Evolutionary conservation across 1,140 invertebrate genomes (phyloP), one percentile per base, ranked within the genome.

Genomic region (Drosophila serrata): DNA sequence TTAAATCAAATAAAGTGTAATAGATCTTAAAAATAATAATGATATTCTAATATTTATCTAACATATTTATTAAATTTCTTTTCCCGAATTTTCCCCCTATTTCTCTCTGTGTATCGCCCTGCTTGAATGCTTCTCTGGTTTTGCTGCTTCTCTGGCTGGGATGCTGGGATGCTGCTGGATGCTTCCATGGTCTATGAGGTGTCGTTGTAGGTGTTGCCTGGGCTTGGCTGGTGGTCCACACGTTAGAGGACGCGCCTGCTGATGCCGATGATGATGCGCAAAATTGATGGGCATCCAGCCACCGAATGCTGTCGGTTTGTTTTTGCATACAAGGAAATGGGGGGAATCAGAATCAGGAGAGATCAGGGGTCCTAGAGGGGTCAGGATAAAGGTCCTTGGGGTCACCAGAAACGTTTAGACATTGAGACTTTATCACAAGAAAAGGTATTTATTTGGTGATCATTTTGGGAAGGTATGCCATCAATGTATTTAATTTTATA

Each of bases 201-300:
- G 82, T 87, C 80, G 76, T 87, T 88, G 84, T 87, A 87, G 84
- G 84, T 87, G 84, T 87, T 88, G 80, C 76, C 39, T 60, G 37
- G 42, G 61, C 84, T 87, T 88, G 77, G 80, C 80, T 87, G 84
- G 84, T 87, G 84, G 84, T 87, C 84, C 76, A 73, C 82, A 73
- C 79, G 79, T 86, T 86, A 86, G 82, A 76, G 46, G 68, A 76
- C 53, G 68, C 64, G 69, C 33, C 58, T 40, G 70, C 56, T 74
- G 68, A 74, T 74, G 70, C 68, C 57, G 68, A 85, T 86, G 80
- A 87, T 86, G 70, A 79, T 76, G 82, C 79, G 84, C 79, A 86
- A 87, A 86, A 86, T 86, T 86, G 82, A 86, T 86, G 82, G 77
- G 82, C 79, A 42, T 51, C 31, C 61, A 58, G 76, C 81, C 81